Evolutionary conservation across 2,888 invertebrate genomes (phyloP), one percentile per base, ranked within the genome.

Genomic region (Trimorus sp.): DNA sequence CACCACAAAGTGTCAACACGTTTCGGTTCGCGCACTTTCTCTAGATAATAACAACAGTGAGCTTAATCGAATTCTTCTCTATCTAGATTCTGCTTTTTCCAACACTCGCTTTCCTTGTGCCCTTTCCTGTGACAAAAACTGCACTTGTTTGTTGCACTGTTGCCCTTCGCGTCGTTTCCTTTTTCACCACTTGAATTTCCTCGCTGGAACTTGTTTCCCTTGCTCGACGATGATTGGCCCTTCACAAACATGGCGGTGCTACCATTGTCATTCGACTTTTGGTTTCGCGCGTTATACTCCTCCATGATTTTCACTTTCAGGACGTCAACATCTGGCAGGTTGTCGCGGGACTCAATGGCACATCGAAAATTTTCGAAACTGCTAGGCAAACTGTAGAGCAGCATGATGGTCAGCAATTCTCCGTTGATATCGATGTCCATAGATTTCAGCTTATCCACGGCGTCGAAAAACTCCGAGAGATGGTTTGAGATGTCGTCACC

Each of bases 261-360:
- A 8, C 14, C 15, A 14, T 14, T 15, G 51, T 51, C 51, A 14
- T 14, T 15, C 8, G 51, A n/a, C 8, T 51, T 51, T 14, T n/a
- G 51, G 7, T 14, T 15, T 51, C 51, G 12, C 14, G 51, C 51
- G 51, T 51, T 51, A 6, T 51, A 14, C 14, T 51, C 51, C 6
- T 51, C 51, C 7, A 51, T n/a, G 15, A 51, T 51, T 51, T 51
- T 51, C 7, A 51, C 14, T 15, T 51, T 51, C 51, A 51, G 15
- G 14, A 14, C 12, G n/a, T 51, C 51, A 8, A 51, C 51, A 8
- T 51, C 15, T 51, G 51, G 51, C 7, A 51, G 15, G 51, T 14
- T 51, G 38, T 58, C 58, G 11, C 58, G 37, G 7, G 38, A 58
- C 58, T 58, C 58, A 7, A 58, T 58, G n/a, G 58, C 58, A 26